Percentiles rank a stretch among this genome's conserved stretches.
Evolutionary conservation across 2,888 invertebrate genomes (phyloP).

Genomic region (Troglohyphantes excavatus): DNA sequence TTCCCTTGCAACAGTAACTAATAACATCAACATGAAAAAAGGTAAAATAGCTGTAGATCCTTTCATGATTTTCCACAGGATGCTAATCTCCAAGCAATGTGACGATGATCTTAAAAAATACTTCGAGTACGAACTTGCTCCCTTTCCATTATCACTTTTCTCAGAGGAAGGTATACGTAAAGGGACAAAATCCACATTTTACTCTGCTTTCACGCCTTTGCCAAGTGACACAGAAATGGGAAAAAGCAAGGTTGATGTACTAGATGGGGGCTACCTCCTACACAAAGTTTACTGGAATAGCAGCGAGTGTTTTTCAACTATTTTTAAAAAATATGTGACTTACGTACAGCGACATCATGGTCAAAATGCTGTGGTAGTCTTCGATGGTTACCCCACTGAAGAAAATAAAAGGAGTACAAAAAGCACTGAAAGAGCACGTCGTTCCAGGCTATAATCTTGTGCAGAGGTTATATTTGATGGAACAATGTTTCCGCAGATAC

Average conservation of each 20-base stretch:
- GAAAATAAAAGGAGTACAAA: background rate
- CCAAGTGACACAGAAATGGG: background rate
- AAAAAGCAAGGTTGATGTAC: background rate
- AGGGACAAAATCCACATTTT: no score
- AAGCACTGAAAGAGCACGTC: background rate
- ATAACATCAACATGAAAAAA: no score
- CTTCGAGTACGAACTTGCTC: conserved; percentile 4
- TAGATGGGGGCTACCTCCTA: background rate
- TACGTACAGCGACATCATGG: background rate
- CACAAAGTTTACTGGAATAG: background rate
- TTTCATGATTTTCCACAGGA: background rate
- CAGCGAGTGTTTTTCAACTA: background rate
- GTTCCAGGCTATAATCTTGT: background rate
- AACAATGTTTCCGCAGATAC: background rate
- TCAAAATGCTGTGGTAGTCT: background rate
- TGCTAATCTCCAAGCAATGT: background rate
- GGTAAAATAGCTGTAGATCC: background rate
- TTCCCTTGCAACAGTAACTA: background rate
- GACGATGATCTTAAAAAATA: background rate
- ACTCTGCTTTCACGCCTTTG: background rate
- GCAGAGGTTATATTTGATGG: background rate
- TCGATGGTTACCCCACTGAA: background rate
- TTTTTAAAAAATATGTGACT: background rate
- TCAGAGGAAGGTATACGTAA: background rate
- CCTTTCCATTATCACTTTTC: conserved; percentile 21